Base-by-base conservation (phyloP, 2,888 invertebrate species). In the Stenodema calcarata region DNA sequence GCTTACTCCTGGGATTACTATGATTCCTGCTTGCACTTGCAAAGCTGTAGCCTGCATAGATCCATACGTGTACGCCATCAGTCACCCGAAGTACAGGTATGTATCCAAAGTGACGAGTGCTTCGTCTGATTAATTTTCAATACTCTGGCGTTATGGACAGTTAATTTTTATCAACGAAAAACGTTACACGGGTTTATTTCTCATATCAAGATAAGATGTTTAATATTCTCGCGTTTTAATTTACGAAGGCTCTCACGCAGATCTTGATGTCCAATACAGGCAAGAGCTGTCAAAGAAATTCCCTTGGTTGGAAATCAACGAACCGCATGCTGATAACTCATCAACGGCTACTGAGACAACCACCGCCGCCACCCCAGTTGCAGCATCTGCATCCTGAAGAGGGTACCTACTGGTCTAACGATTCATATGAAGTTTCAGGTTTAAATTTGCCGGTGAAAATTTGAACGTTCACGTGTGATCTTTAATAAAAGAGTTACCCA, bases 1-100 rank as follows among this genome's bases (percentile, higher is more conserved):
- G 18, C 89, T 93, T 44, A 92, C 93, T 14, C 93, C 93, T 3
- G 90, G 92, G 50, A 90, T 92, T 0, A 95, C 96, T 0, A 97
- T 97, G 96, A 94, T 97, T 89, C 97, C 97, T 4, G 96, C 97
- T 0, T 94, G 95, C 88, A 94, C 96, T 44, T 97, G 97, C 90
- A 98, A 98, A 92, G 92, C 95, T 83, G 97, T 97, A 0, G 97
- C 98, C 0, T 97, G 97, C 91, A 94, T 97, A 90, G 97, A 98
- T 92, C 98, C 98, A 0, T 96, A 97, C 92, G 95, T 97, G 0
- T 97, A 97, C 90, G 97, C 97, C 4, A 96, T 97, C 89, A 97
- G 96, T 90, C 98, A 98, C 93, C 97, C 97, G 6, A 95, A 94
- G 92, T 96, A 95, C 92, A 94, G 96, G 95, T 95, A 78, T n/a